Evolutionary conservation across 1,140 invertebrate genomes (phyloP).

Genomic region (Odontomachus brunneus): DNA sequence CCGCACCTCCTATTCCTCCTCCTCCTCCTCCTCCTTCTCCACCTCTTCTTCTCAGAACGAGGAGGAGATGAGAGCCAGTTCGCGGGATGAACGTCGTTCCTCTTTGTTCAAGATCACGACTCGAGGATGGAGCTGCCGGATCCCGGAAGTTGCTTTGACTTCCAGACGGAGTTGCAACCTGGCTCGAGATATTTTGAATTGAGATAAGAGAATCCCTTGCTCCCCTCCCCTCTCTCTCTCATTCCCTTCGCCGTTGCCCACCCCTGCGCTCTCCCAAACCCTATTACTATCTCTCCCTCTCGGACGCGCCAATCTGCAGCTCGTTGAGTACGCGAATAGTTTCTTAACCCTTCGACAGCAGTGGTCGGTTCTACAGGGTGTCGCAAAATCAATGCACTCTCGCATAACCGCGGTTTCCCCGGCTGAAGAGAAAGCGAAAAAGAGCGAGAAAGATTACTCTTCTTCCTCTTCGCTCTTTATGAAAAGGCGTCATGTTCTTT

Average conservation of each 20-base stretch:
- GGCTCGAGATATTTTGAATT: constrained; percentile 49
- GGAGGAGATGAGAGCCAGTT: not conserved
- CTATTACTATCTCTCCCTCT: not conserved
- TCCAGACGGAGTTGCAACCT: constrained; percentile 26
- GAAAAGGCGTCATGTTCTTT: no score
- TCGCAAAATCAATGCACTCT: constrained; percentile 26
- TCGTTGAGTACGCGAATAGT: constrained; percentile 38
- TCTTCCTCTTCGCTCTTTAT: no score
- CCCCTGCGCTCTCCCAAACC: not conserved
- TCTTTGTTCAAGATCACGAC: constrained; percentile 28
- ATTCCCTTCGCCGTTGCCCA: no score
- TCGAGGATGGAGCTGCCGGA: constrained; percentile 7
- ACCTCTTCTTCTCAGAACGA: not conserved
- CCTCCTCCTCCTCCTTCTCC: no score
- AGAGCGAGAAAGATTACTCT: no score
- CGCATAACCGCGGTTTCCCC: not conserved
- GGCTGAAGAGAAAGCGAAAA: no score
- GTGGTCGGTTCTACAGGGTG: not conserved
- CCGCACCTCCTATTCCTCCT: no score
- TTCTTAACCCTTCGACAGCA: constrained; percentile 43
- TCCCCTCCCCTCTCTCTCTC: no score
- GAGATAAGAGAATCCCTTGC: constrained; percentile 41
- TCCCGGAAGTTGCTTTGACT: constrained; percentile 55
- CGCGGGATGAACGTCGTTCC: constrained; percentile 3
- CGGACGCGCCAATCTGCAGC: constrained; percentile 27